Evolutionary conservation across 2,797 vertebrate genomes (phyloP).

Genomic region (Macropodus opercularis): DNA sequence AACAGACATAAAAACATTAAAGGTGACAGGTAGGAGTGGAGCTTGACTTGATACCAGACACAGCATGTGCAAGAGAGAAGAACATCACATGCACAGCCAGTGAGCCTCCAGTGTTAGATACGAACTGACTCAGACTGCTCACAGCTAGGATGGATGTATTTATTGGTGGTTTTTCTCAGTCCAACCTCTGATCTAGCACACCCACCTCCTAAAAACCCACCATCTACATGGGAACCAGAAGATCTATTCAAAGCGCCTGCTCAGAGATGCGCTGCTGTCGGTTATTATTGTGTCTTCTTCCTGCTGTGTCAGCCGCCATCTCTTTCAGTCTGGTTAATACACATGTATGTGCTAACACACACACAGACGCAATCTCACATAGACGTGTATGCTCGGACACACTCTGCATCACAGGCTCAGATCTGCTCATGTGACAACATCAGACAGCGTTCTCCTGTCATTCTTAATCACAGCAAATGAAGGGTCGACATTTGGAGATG

Average conservation of each 20-base stretch:
- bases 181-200: constrained; percentile 50
- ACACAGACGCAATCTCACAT: constrained; percentile 4
- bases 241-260: constrained; percentile 55
- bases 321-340: constrained; percentile 38
- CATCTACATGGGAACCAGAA: constrained; percentile 44
- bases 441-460: constrained; percentile 47
- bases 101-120: constrained; percentile 9
- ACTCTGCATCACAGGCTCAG: background rate
- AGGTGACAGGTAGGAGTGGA: background rate
- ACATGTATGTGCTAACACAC: constrained; percentile 20
- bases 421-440: constrained; percentile 47
- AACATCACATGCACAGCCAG: constrained; percentile 3
- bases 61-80: background rate
- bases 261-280: constrained; percentile 54
- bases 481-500: constrained; percentile 62
- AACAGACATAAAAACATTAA: constrained; percentile 10
- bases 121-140: constrained; percentile 39
- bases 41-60: background rate
- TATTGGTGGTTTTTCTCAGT: constrained; percentile 40
- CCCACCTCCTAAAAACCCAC: constrained; percentile 56
- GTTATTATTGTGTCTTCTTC: constrained; percentile 55
- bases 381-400: constrained; percentile 1
- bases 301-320: constrained; percentile 64
- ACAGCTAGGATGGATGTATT: constrained; percentile 42
- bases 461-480: constrained; percentile 43